A percentile compares a stretch with the other conserved stretches of the same genome.
These are phyloP conservation scores for Taurulus bubalis DNA, from an alignment of 2,113 vertebrate species.

Conservation along the genomic window DNA sequence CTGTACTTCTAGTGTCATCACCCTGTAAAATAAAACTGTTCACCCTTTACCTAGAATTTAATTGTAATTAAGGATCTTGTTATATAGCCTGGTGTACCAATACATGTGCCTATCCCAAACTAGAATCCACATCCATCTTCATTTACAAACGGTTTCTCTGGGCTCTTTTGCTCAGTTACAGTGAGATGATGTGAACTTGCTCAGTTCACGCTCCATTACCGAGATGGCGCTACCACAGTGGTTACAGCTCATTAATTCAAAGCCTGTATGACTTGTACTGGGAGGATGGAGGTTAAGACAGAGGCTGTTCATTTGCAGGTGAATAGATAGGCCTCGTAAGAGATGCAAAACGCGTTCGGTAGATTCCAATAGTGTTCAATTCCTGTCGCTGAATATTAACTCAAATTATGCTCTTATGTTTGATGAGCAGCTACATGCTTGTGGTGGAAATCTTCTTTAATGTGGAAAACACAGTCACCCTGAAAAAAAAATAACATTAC, in stretches of 20 bases:
- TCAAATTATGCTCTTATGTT: slow-evolving; percentile 2
- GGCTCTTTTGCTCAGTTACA: slow-evolving; percentile 26
- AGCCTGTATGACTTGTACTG: slow-evolving; percentile 34
- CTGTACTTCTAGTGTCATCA: not conserved
- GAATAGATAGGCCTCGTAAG: slow-evolving; percentile 11
- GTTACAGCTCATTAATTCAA: slow-evolving; percentile 60
- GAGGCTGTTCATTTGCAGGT: slow-evolving; percentile 37
- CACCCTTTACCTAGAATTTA: not conserved
- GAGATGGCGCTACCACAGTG: slow-evolving; percentile 14
- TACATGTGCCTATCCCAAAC: not conserved
- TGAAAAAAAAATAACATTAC: slow-evolving; percentile 18
- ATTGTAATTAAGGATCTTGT: not conserved
- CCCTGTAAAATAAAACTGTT: not conserved
- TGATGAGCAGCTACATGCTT: slow-evolving; percentile 2
- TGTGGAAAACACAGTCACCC: slow-evolving; percentile 18
- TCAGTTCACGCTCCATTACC: slow-evolving; percentile 35
- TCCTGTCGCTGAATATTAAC: not conserved
- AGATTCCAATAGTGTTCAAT: not conserved
- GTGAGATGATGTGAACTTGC: slow-evolving; percentile 32
- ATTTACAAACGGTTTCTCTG: slow-evolving; percentile 27
- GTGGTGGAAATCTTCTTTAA: not conserved
- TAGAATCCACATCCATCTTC: not conserved
- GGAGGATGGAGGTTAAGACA: slow-evolving; percentile 23
- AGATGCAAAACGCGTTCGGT: not conserved
- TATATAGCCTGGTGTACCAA: not conserved